These are phyloP conservation scores for Heliconius hermathena DNA, from an alignment of 1,140 invertebrate genomes.

Conservation along the genomic window DNA sequence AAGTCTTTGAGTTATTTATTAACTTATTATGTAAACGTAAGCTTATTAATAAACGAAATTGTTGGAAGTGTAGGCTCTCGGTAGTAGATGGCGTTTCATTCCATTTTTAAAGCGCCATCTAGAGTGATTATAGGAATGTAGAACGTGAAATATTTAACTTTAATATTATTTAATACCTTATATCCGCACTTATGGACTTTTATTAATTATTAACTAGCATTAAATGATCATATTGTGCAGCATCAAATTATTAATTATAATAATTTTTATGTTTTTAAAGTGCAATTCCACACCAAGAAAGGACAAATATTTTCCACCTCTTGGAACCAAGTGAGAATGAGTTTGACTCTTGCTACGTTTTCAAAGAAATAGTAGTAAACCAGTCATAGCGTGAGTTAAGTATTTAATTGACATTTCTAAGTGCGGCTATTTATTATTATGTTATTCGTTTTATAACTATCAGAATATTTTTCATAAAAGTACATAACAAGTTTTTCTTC, in stretches of 20 bases:
- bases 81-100: background rate
- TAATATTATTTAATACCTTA: background rate
- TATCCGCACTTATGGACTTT: background rate
- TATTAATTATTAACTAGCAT: background rate
- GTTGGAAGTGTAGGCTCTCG: background rate
- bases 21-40: background rate
- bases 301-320: too few species aligned
- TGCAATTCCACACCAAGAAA: too few species aligned
- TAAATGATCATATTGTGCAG: too few species aligned
- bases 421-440: background rate
- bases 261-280: too few species aligned
- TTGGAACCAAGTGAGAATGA: too few species aligned
- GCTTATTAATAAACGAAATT: background rate
- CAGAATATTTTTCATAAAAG: background rate
- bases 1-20: background rate
- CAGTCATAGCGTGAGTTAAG: background rate
- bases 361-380: background rate
- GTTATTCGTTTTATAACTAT: background rate
- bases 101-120: background rate
- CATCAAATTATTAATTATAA: too few species aligned
- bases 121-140: background rate
- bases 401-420: background rate
- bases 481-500: background rate
- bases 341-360: too few species aligned
- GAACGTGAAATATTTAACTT: background rate